These are phyloP conservation scores for Lucilia sericata DNA, from an alignment of 1,140 invertebrate genomes.

Conservation along the genomic window DNA sequence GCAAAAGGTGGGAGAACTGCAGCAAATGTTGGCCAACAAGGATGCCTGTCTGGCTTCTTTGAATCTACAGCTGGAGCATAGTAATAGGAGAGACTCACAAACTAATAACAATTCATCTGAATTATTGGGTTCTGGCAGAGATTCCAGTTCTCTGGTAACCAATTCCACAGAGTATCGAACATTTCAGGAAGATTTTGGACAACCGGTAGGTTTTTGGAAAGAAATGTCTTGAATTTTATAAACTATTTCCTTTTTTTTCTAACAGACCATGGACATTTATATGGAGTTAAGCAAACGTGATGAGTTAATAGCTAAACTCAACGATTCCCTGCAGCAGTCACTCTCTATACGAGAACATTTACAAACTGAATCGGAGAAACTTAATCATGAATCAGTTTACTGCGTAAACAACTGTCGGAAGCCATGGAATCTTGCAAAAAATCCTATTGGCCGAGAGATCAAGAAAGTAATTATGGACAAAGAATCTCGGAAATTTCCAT, in stretches of 20 bases:
- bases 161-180: constrained; percentile 70
- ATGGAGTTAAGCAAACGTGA: constrained; percentile 72
- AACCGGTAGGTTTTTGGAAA: constrained; percentile 55
- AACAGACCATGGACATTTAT: constrained; percentile 74
- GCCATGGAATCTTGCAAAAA: constrained; percentile 66
- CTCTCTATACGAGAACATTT: constrained; percentile 72
- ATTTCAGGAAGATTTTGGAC: constrained; percentile 68
- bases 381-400: constrained; percentile 73
- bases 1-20: constrained; percentile 65
- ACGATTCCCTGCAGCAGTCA: constrained; percentile 73
- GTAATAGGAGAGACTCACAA: constrained; percentile 57
- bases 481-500: constrained; percentile 65
- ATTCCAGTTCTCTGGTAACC: constrained; percentile 63
- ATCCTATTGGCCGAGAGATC: constrained; percentile 65
- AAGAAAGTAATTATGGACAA: constrained; percentile 61
- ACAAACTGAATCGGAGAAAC: constrained; percentile 72
- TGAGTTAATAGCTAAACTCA: constrained; percentile 73
- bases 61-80: constrained; percentile 67
- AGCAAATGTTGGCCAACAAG: constrained; percentile 67
- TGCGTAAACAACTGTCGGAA: constrained; percentile 73
- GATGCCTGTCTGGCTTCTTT: constrained; percentile 67
- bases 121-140: constrained; percentile 61
- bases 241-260: constrained; percentile 47
- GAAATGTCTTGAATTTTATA: background rate
- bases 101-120: constrained; percentile 48